A percentile compares a stretch with the other conserved stretches of the same genome.
Conservation (phyloP, 2,888 invertebrate species). For the Nyleta sp. region DNA sequence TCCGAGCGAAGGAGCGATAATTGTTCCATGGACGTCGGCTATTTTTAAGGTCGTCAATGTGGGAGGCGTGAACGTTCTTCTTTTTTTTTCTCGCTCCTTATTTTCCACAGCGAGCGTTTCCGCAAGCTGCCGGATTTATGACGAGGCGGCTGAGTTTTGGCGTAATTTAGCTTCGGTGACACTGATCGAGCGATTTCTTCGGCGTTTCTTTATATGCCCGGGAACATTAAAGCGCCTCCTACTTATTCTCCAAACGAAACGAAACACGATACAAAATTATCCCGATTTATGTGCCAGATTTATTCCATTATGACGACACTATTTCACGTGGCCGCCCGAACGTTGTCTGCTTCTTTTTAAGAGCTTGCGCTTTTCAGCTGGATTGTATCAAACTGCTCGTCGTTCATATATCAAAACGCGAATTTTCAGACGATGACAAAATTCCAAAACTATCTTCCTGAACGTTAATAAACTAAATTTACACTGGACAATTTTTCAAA, state of each 20-base stretch:
- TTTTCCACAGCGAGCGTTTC: conserved; percentile 49
- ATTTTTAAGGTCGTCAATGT: conserved; percentile 42
- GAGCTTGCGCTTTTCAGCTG: conserved; percentile 6
- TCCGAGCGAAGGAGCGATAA: conserved; percentile 29
- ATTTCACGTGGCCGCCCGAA: conserved; percentile 22
- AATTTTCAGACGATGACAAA: conserved; percentile 30
- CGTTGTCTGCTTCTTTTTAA: conserved; percentile 22
- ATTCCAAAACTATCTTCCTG: neutral
- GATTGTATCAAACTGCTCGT: conserved; percentile 31
- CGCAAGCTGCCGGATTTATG: conserved; percentile 56
- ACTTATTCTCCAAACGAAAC: conserved; percentile 42
- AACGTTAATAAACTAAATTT: no score
- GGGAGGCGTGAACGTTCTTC: conserved; percentile 32
- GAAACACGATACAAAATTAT: conserved; percentile 51
- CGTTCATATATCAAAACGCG: conserved; percentile 8
- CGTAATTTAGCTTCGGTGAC: conserved; percentile 51
- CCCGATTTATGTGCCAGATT: conserved; percentile 57
- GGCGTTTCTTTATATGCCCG: conserved; percentile 47
- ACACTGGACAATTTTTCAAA: no score
- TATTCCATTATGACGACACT: conserved; percentile 42
- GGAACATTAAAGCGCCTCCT: conserved; percentile 39
- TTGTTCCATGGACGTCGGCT: conserved; percentile 39
- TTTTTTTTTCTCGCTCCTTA: conserved; percentile 8
- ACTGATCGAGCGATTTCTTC: conserved; percentile 54
- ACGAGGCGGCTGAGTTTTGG: conserved; percentile 57